Evolutionary conservation across 1,140 invertebrate species (phyloP), one percentile per base, ranked within the genome.

Genomic region (Ceratina australensis): DNA sequence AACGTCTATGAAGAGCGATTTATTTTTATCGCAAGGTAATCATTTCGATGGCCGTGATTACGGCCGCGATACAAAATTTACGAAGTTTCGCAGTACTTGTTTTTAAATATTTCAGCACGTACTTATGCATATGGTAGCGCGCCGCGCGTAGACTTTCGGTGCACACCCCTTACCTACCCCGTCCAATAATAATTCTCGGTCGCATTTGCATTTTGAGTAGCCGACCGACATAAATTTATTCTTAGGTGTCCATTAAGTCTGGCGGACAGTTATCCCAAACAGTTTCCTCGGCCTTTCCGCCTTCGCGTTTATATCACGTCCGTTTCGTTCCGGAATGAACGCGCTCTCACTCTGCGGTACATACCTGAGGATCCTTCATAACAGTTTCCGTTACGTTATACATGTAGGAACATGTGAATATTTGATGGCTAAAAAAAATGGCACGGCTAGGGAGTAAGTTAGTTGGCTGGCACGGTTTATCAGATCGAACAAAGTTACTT

Each of bases 171-270:
- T 22, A 10, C 18, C 8, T 57, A 8, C 13, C 7, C 64, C 18
- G 12, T 22, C 50, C 68, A 68, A 69, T 79, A 50, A 52, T 79
- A 50, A 52, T 26, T 59, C 42, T 10, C 50, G n/a, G 16, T 24
- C 22, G 20, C 26, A 69, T 79, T 79, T 69, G 52, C 71, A 68
- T 81, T 74, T 65, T 68, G 78, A 69, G 20, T 26, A 65, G 13
- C 52, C 26, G 18, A 3, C 22, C 13, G 20, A 22, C 22, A 71
- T 69, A 75, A 81, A 79, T 76, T 71, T 75, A 82, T 71, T 80
- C 69, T 66, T 60, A 79, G 60, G n/a, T 26, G 60, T 50, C 60
- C 61, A 66, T 63, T 78, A 60, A 24, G 47, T 26, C 50, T 64
- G 16, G 12, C 24, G 42, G 49, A 61, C 54, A 71, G 66, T 49